Evolutionary conservation across 2,113 vertebrate species (phyloP), one percentile per base, ranked within the genome.

Genomic region (Hypomesus transpacificus): DNA sequence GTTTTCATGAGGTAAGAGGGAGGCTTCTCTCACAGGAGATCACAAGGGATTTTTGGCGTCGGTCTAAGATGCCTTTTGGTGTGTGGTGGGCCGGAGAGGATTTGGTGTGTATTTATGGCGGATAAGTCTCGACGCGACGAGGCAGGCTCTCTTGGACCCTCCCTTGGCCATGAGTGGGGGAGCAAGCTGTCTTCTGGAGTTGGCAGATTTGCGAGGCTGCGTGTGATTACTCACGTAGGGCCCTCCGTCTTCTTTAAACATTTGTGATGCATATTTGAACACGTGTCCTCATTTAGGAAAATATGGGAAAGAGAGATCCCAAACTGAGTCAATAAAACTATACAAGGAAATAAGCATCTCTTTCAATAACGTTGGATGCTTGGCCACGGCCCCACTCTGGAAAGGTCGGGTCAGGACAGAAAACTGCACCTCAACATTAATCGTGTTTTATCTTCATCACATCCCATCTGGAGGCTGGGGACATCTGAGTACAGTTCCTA

Each of bases 201-300:
- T 84, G 84, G 78, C 78, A 80, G 73, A 77, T 78, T 74, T 72
- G 21, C 6, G 56, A 69, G 52, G 65, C 73, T 81, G 73, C 79
- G 79, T 85, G 88, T 74, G 59, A 67, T 76, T 75, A 69, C 80
- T 87, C 89, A 91, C 78, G 77, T 89, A 85, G 86, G 64, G 68
- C 28, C 62, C 75, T 51, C 51, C 17, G 31, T 67, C 52, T 54
- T 57, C 6, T 61, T 26, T 46, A 46, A 46, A 46, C 39, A 46
- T 46, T 46, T 46, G 39, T 7, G 9, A 46, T 46, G 39, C 9
- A 7, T 46, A 46, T 46, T 46, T 46, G 39, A 46, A 46, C 39
- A 46, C 39, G 5, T 46, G 39, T 13, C 39, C 39, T 46, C 39
- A 2, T 46, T 46, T 46, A 46, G 39, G 39, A 46, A 46, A 46